Conservation (phyloP, 2,797 vertebrate species). For the Lithobates pipiens region DNA sequence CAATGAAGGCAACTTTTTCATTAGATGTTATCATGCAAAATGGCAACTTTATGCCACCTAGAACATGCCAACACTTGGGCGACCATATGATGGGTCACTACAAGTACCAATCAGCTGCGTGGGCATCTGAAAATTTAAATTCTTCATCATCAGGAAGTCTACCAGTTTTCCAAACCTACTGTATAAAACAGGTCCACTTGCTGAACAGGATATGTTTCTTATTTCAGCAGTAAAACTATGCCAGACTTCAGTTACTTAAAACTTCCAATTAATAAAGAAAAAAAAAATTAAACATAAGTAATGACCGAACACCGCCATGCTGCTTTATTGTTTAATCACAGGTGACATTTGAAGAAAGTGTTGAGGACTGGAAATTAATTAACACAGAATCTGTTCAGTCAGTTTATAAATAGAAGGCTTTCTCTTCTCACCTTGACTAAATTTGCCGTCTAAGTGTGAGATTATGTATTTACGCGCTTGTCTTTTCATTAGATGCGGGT, state of each 20-base stretch:
- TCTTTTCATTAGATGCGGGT: not conserved
- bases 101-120: not conserved
- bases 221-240: not conserved
- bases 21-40: too few species aligned
- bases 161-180: not conserved
- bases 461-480: constrained; percentile 27
- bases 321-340: constrained; percentile 20
- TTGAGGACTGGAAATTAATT: constrained; percentile 46
- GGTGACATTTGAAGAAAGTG: constrained; percentile 45
- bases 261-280: not conserved
- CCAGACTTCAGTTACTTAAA: not conserved
- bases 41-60: too few species aligned
- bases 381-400: constrained; percentile 4
- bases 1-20: too few species aligned
- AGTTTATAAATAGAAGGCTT: constrained; percentile 33
- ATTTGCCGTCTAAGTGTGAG: not conserved
- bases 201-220: not conserved
- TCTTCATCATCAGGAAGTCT: too few species aligned
- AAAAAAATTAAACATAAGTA: not conserved
- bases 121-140: not conserved
- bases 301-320: not conserved
- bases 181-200: not conserved
- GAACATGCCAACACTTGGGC: not conserved
- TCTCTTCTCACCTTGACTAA: constrained; percentile 32
- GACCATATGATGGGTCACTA: not conserved